Percentiles rank a stretch among this genome's conserved stretches.
Evolutionary conservation across 2,888 invertebrate genomes (phyloP).

Genomic region (Petrophora chlorosata): DNA sequence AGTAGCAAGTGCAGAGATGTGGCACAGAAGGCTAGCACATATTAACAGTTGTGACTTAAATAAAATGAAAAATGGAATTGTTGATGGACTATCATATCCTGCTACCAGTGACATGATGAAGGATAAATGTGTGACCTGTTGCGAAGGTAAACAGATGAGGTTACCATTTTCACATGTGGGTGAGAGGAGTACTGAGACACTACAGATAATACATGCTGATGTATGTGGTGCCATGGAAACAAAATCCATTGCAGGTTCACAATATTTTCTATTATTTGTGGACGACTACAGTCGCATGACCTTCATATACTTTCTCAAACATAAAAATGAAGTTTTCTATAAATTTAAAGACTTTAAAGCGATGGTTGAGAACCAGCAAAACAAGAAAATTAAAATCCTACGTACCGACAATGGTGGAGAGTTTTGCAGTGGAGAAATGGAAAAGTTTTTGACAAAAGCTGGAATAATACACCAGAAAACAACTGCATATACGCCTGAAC

Average conservation of each 20-base stretch:
- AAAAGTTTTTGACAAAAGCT: too few species aligned
- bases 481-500: background rate
- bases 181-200: slow-evolving; percentile 12
- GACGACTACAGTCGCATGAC: slow-evolving; percentile 34
- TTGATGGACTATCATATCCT: background rate
- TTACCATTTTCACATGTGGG: slow-evolving; percentile 23
- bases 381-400: slow-evolving; percentile 25
- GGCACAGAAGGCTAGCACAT: slow-evolving; percentile 8
- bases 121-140: background rate
- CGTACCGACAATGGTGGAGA: slow-evolving; percentile 17
- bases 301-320: slow-evolving; percentile 20
- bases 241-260: slow-evolving; percentile 10
- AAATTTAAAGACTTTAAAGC: slow-evolving; percentile 29
- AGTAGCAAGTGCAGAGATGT: slow-evolving; percentile 1
- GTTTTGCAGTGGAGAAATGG: slow-evolving; percentile 3
- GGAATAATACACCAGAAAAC: slow-evolving; percentile 3
- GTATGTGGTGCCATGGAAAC: slow-evolving; percentile 27
- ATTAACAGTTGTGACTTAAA: slow-evolving; percentile 1
- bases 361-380: slow-evolving; percentile 25
- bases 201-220: slow-evolving; percentile 24
- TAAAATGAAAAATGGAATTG: slow-evolving; percentile 5
- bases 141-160: slow-evolving; percentile 31
- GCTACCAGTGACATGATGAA: background rate
- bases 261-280: slow-evolving; percentile 34
- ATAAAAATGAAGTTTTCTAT: slow-evolving; percentile 22